These are phyloP conservation scores for Pocillopora grandis DNA, from an alignment of 92 coral and sea anemone species.

Conservation along the genomic window DNA sequence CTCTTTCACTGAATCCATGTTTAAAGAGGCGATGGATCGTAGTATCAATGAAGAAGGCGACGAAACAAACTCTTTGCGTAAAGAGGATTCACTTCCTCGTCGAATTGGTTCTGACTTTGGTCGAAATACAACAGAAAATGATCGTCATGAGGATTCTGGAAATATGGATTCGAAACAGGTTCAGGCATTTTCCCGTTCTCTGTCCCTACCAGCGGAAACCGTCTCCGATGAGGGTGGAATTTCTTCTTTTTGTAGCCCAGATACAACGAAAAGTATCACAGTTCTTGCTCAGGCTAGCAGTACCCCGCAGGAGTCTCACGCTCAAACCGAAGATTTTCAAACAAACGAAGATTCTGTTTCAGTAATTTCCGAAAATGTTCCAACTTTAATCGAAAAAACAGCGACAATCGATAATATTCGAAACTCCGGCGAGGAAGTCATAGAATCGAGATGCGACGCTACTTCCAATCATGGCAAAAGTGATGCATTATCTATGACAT, in stretches of 20 bases:
- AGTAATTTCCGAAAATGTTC: not conserved
- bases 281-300: not conserved
- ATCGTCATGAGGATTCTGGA: not conserved
- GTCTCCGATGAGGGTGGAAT: conserved; percentile 22
- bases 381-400: not conserved
- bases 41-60: not conserved
- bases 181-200: conserved; percentile 5
- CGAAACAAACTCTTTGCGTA: not conserved
- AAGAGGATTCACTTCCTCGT: conserved; percentile 12
- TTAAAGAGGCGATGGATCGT: conserved; percentile 29
- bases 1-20: conserved; percentile 41
- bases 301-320: not conserved
- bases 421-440: not conserved
- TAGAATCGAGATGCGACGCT: not conserved
- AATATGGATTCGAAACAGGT: not conserved
- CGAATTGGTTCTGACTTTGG: not conserved
- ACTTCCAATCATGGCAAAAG: not conserved
- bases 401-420: not conserved
- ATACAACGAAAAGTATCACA: not conserved
- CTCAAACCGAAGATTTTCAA: not conserved
- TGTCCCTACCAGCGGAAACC: conserved; percentile 21
- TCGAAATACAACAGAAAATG: not conserved
- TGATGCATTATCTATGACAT: not conserved
- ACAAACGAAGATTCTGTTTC: not conserved
- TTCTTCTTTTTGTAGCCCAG: not conserved